A percentile compares a stretch with the other conserved stretches of the same genome.
Conservation (phyloP, 2,797 vertebrate species). For the Bucorvus abyssinicus region DNA sequence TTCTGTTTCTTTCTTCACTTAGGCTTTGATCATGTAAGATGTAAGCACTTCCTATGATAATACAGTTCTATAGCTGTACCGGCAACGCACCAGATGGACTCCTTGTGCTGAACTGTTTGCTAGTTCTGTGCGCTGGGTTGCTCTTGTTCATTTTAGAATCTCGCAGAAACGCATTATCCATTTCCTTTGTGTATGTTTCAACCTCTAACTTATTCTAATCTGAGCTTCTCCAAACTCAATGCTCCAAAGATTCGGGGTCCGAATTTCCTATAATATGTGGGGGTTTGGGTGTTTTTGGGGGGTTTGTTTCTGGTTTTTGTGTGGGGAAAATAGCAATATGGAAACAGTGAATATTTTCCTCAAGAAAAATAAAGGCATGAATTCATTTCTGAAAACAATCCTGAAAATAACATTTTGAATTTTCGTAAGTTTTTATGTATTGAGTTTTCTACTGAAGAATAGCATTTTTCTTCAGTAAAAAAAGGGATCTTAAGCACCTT, state of each 20-base stretch:
- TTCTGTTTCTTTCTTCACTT: background rate
- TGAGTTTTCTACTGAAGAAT: background rate
- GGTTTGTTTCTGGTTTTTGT: background rate
- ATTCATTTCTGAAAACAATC: background rate
- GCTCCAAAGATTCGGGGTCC: background rate
- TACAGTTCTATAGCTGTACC: background rate
- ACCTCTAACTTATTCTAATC: background rate
- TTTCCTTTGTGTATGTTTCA: background rate
- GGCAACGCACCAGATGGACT: background rate
- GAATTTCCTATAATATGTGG: background rate
- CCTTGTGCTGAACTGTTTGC: background rate
- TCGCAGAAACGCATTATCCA: background rate
- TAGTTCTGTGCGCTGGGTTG: background rate
- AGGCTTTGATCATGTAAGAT: background rate
- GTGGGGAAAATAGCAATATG: background rate
- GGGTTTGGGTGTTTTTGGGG: too few species aligned
- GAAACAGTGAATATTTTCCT: background rate
- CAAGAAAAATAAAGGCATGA: background rate
- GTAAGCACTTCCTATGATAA: background rate
- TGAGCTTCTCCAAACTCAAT: background rate
- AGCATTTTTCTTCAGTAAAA: background rate
- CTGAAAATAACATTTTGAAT: background rate
- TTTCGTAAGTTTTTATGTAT: background rate
- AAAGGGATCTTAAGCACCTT: background rate
- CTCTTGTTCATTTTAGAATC: background rate